phyloP scores from a whole-genome alignment of 1,140 invertebrate genomes.

The Plectrocnemia conspersa region DNA sequence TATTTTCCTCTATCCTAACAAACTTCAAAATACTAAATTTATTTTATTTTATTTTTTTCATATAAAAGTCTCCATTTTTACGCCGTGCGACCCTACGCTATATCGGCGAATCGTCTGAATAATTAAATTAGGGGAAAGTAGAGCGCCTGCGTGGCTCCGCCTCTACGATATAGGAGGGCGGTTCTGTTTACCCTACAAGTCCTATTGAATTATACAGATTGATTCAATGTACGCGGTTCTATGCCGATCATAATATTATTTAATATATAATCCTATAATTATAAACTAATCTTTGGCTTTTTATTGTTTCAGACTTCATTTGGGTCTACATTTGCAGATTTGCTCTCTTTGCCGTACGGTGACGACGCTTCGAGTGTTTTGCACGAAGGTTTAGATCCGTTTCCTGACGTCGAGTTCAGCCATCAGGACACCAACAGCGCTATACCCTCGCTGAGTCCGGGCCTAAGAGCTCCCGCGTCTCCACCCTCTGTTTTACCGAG shows the following conservation, averaged over 20 bases:
- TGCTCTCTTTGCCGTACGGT: slow-evolving; percentile 50
- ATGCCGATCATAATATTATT: too few species aligned
- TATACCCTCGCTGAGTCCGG: slow-evolving; percentile 43
- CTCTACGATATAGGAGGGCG: not conserved
- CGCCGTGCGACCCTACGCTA: not conserved
- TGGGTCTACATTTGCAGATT: slow-evolving; percentile 53
- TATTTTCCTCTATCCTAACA: not conserved
- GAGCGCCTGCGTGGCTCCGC: slow-evolving; percentile 10
- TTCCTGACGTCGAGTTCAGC: slow-evolving; percentile 52
- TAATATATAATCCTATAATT: too few species aligned
- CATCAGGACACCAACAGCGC: slow-evolving; percentile 39
- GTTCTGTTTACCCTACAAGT: slow-evolving; percentile 1
- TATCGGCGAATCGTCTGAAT: not conserved
- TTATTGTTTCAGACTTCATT: slow-evolving; percentile 51
- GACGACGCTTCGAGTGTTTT: slow-evolving; percentile 51
- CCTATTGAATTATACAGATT: not conserved
- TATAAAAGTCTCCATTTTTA: not conserved
- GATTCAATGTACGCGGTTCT: not conserved
- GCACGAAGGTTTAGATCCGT: slow-evolving; percentile 51
- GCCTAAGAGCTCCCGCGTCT: slow-evolving; percentile 37
- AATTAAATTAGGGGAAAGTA: not conserved
- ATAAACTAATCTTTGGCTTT: too few species aligned
- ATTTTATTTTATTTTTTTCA: not conserved
- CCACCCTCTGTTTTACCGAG: slow-evolving; percentile 61
- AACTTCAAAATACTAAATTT: not conserved